Conservation (phyloP, 1,140 invertebrate species). For the Lanistes nyassanus region DNA sequence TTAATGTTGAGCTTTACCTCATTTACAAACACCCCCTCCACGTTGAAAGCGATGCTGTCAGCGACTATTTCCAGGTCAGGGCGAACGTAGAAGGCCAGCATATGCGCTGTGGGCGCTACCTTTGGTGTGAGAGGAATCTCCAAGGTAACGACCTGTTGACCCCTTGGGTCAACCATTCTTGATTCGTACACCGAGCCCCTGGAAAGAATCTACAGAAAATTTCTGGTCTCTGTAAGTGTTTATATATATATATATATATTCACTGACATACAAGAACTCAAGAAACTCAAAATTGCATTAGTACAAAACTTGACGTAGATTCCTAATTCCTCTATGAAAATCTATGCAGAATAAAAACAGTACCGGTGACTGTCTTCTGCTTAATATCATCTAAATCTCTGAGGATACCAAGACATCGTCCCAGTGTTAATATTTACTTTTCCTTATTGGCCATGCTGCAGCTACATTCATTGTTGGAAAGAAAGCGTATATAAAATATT, state of each 20-base stretch:
- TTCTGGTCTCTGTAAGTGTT: too few relatives aligned
- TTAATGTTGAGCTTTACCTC: slow-evolving; percentile 17
- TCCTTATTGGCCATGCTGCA: too few relatives aligned
- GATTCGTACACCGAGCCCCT: slow-evolving; percentile 28
- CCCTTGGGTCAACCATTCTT: slow-evolving; percentile 19
- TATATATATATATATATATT: neutral
- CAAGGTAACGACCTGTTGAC: slow-evolving; percentile 24
- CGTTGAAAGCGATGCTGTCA: slow-evolving; percentile 33
- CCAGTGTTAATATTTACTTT: too few relatives aligned
- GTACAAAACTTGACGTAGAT: too few relatives aligned
- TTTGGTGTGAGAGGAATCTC: slow-evolving; percentile 25
- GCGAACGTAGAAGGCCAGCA: slow-evolving; percentile 33
- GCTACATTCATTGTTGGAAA: too few relatives aligned
- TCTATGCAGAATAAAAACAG: too few relatives aligned
- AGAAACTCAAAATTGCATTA: neutral
- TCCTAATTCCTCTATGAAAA: too few relatives aligned
- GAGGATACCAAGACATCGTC: too few relatives aligned
- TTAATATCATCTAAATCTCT: too few relatives aligned
- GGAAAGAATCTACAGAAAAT: slow-evolving; percentile 41
- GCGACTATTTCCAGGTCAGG: slow-evolving; percentile 31
- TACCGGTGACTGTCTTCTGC: too few relatives aligned
- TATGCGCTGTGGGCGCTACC: slow-evolving; percentile 28
- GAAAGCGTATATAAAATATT: too few relatives aligned
- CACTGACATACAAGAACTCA: neutral
- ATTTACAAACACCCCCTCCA: slow-evolving; percentile 33